Evolutionary conservation across 1,140 invertebrate species (phyloP).

Genomic region (Pogonognathellus flavescens): DNA sequence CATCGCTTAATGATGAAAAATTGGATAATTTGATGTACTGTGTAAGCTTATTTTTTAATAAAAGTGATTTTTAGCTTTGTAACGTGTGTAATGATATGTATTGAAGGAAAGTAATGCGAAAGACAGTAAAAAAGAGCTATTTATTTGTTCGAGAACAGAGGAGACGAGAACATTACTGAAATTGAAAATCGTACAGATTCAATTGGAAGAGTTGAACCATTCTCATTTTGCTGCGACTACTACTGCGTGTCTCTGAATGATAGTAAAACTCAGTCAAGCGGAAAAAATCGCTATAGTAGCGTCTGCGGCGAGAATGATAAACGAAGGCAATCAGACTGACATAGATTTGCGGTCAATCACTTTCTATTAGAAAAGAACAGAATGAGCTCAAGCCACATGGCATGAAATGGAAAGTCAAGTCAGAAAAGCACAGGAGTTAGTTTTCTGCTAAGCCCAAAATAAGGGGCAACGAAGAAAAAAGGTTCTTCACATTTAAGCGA

Average conservation of each 20-base stretch:
- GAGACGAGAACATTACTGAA: neutral
- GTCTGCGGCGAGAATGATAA: constrained; percentile 23
- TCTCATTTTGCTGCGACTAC: neutral
- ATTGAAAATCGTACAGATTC: constrained; percentile 15
- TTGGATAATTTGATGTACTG: neutral
- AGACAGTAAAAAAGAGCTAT: neutral
- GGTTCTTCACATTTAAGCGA: constrained; percentile 4
- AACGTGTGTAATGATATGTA: neutral
- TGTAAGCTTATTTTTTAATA: too few relatives aligned
- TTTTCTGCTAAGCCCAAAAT: constrained; percentile 28
- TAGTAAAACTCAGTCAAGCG: constrained; percentile 7
- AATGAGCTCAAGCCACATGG: neutral
- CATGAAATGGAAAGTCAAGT: constrained; percentile 39
- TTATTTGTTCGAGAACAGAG: neutral
- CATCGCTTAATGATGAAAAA: too few relatives aligned
- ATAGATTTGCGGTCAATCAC: constrained; percentile 38
- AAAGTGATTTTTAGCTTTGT: too few relatives aligned
- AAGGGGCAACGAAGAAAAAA: constrained; percentile 30
- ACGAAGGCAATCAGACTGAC: constrained; percentile 34
- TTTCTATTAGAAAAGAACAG: constrained; percentile 27
- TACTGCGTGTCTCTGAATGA: neutral
- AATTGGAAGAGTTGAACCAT: constrained; percentile 18
- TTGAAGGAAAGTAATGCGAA: neutral
- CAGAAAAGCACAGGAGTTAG: neutral
- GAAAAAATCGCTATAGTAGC: constrained; percentile 6